Percentiles rank a stretch among this genome's conserved stretches.
Evolutionary conservation across 2,888 invertebrate genomes (phyloP).

Genomic region (Sturmia bella): DNA sequence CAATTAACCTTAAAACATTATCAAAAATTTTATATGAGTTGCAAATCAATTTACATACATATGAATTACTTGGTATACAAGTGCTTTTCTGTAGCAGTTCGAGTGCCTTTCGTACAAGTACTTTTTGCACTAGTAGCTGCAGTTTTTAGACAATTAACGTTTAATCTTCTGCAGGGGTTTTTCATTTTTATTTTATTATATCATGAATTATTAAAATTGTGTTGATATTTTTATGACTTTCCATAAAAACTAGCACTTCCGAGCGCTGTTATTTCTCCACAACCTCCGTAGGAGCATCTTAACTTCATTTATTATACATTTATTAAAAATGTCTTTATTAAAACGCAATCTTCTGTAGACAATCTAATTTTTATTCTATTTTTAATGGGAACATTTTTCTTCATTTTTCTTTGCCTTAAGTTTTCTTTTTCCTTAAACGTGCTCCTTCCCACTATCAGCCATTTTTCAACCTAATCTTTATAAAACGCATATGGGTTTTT

Average conservation of each 20-base stretch:
- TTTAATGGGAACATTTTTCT: slow-evolving; percentile 10
- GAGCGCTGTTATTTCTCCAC: too few species aligned
- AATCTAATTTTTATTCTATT: background rate
- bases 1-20: too few species aligned
- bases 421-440: background rate
- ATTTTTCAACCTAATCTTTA: slow-evolving; percentile 1
- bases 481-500: slow-evolving; percentile 28
- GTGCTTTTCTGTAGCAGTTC: too few species aligned
- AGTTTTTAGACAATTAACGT: too few species aligned
- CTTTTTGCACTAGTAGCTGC: too few species aligned
- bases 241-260: slow-evolving; percentile 3
- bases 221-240: slow-evolving; percentile 20
- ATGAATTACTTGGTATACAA: too few species aligned
- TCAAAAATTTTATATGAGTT: too few species aligned
- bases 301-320: slow-evolving; percentile 3
- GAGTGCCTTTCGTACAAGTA: too few species aligned
- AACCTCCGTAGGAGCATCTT: background rate
- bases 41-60: too few species aligned
- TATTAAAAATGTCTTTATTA: slow-evolving; percentile 4
- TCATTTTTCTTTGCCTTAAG: background rate
- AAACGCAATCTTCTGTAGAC: slow-evolving; percentile 15
- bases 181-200: background rate
- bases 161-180: too few species aligned
- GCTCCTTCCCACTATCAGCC: background rate
- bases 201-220: slow-evolving; percentile 26